Evolutionary conservation across 2,888 invertebrate species (phyloP).

Genomic region (Oligia latruncula): DNA sequence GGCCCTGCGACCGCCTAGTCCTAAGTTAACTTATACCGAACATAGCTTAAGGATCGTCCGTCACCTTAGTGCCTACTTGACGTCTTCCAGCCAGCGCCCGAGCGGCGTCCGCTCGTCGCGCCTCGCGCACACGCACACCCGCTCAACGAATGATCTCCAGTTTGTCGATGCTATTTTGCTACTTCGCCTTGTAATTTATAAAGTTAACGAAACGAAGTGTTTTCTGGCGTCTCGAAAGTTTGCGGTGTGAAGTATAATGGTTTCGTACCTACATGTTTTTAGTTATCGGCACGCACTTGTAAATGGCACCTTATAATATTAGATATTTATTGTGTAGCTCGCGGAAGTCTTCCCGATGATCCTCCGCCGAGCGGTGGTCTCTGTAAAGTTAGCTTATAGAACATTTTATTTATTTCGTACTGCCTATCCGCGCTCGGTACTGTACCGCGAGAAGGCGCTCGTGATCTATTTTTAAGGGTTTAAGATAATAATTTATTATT

Average conservation of each 20-base stretch:
- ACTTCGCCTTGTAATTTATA: slow-evolving; percentile 88
- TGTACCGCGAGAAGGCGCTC: slow-evolving; percentile 90
- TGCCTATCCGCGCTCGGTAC: slow-evolving; percentile 89
- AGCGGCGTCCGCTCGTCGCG: slow-evolving; percentile 82
- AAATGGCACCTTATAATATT: slow-evolving; percentile 89
- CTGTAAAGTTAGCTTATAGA: slow-evolving; percentile 90
- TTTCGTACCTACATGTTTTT: slow-evolving; percentile 80
- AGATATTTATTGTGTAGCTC: slow-evolving; percentile 90
- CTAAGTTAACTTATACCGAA: slow-evolving; percentile 86
- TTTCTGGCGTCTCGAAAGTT: slow-evolving; percentile 89
- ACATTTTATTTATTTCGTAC: slow-evolving; percentile 89
- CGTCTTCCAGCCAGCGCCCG: slow-evolving; percentile 88
- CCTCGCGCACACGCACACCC: slow-evolving; percentile 84
- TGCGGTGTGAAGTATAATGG: slow-evolving; percentile 88
- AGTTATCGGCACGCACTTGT: slow-evolving; percentile 89
- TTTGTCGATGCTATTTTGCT: slow-evolving; percentile 86
- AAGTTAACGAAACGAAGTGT: slow-evolving; percentile 83
- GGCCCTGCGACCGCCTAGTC: slow-evolving; percentile 80
- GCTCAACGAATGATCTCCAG: slow-evolving; percentile 90
- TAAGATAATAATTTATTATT: slow-evolving; percentile 91
- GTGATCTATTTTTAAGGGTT: slow-evolving; percentile 90
- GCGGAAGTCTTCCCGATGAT: slow-evolving; percentile 90
- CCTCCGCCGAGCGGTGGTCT: slow-evolving; percentile 90
- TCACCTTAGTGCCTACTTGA: slow-evolving; percentile 88
- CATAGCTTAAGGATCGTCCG: slow-evolving; percentile 87